phyloP scores from a whole-genome alignment of 2,888 invertebrate genomes.

The Omphaloscelis lunosa region DNA sequence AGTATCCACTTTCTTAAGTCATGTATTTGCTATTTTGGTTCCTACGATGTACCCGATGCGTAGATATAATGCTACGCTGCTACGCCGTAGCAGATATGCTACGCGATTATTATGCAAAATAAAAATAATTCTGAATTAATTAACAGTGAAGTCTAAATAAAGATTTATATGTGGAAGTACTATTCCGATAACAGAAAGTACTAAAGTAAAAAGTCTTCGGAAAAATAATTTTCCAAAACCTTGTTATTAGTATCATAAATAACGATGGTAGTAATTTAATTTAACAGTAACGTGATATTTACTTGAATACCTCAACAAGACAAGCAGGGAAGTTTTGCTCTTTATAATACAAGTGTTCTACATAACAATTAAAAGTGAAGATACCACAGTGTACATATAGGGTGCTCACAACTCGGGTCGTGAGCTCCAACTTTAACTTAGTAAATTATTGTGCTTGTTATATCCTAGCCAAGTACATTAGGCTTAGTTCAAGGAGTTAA shows the following conservation, averaged over 20 bases:
- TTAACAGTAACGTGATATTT: conserved; percentile 1
- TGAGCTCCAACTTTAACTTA: conserved; percentile 61
- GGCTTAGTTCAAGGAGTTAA: conserved; percentile 65
- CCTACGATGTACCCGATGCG: neutral
- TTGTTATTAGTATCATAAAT: neutral
- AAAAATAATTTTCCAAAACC: neutral
- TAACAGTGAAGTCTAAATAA: no score
- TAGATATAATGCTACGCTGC: neutral
- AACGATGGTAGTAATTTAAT: conserved; percentile 2
- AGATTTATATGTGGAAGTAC: neutral
- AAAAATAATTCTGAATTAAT: neutral
- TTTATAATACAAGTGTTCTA: conserved; percentile 56
- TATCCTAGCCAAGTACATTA: conserved; percentile 60
- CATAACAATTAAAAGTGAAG: conserved; percentile 62
- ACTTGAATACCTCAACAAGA: conserved; percentile 29
- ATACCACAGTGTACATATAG: conserved; percentile 47
- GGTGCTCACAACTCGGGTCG: conserved; percentile 49
- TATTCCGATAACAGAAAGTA: neutral
- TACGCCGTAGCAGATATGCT: neutral
- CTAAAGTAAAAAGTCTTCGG: neutral
- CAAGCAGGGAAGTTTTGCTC: conserved; percentile 44
- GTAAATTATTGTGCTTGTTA: conserved; percentile 61
- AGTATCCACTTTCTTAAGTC: neutral
- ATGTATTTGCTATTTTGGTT: neutral
- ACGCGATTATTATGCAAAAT: neutral